These are phyloP conservation scores for Andrena marginata DNA, from an alignment of 2,888 invertebrate genomes.

Conservation along the genomic window DNA sequence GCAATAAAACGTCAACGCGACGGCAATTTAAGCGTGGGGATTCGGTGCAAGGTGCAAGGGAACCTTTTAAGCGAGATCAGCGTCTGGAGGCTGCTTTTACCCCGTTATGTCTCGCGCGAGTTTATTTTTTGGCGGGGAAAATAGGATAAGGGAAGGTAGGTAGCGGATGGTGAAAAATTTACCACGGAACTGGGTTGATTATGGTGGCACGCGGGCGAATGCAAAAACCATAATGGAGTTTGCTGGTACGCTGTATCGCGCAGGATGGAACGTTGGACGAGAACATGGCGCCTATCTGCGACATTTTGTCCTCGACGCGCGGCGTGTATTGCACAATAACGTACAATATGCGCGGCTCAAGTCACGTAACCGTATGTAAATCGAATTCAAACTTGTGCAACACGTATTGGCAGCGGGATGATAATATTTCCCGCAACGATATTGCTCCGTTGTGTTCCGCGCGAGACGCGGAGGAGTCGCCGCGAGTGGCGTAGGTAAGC, in stretches of 20 bases:
- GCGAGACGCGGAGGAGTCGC: not conserved
- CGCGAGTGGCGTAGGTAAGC: not conserved
- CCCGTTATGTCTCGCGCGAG: not conserved
- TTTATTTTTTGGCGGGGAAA: not conserved
- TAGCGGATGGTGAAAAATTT: not conserved
- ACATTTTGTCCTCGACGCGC: not conserved
- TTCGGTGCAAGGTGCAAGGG: not conserved
- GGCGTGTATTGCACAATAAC: not conserved
- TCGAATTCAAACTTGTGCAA: slow-evolving; percentile 30
- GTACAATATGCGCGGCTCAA: not conserved
- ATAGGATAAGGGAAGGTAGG: not conserved
- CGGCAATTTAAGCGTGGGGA: not conserved
- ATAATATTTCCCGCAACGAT: slow-evolving; percentile 10
- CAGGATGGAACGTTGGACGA: not conserved
- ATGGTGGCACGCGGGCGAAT: not conserved
- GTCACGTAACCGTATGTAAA: slow-evolving; percentile 30
- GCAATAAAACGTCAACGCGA: not conserved
- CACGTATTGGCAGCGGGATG: not conserved
- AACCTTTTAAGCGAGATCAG: not conserved
- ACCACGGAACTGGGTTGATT: not conserved
- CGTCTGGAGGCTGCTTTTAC: not conserved
- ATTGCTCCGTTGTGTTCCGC: not conserved
- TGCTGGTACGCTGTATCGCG: not conserved
- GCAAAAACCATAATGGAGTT: slow-evolving; percentile 12
- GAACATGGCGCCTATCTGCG: not conserved